Base-by-base conservation (phyloP, 2,113 vertebrate genomes). In the Struthidea cinerea region DNA sequence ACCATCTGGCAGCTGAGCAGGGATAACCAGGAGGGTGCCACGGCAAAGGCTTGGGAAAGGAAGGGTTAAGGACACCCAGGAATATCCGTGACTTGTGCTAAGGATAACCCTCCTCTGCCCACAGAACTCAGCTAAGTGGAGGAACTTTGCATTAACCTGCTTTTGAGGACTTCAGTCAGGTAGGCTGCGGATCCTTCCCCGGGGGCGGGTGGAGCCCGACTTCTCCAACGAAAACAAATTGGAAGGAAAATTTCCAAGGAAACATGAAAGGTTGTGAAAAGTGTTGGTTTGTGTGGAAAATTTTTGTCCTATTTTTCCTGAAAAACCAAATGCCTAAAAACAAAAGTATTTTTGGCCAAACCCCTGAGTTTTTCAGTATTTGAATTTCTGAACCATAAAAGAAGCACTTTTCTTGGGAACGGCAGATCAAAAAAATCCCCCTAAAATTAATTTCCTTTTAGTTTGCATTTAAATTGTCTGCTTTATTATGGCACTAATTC, bases 211-310 rank as follows among this genome's bases (percentile, higher is more conserved):
- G 70, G 88, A 94, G 59, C 49, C 32, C 1, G 1, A 61, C 49
- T 84, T 37, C 77, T 92, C 93, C 87, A 95, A 94, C 52, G 93
- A 84, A 96, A 96, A 93, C 81, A 91, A 94, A 93, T 87, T 75
- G 68, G 47, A 64, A 92, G 81, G 77, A 94, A 93, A 91, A 94
- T 88, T 90, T 92, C 90, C 94, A 90, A 84, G 76, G 88, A 88
- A 95, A 95, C 27, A 80, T 67, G 74, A 95, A 94, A 96, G 81
- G 57, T 70, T 89, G 78, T 73, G 69, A 95, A 92, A 95, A 94
- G 67, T 39, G 69, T 65, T 65, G 53, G 74, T 89, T 95, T 76
- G 61, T 41, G 81, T 60, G 87, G 73, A 96, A 94, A 95, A 39
- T 33, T 90, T 92, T 86, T 88, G 59, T 37, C 65, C 35, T 92